Conservation (phyloP, 2,888 invertebrate genomes). For the Fragum fragum region DNA sequence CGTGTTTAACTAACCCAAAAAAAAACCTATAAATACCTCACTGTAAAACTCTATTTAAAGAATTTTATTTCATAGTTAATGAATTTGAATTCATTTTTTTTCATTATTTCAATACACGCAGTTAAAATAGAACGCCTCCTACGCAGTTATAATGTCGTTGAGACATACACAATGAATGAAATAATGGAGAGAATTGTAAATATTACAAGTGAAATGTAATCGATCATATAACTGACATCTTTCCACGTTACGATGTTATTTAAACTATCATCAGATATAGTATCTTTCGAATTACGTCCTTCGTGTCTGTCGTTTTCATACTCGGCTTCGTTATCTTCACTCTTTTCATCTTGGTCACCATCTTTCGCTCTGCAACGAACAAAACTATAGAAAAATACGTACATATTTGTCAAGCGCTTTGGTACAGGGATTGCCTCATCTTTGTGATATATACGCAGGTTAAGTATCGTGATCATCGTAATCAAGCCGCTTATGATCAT, state of each 20-base stretch:
- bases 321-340: neutral
- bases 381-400: neutral
- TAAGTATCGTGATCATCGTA: constrained; percentile 59
- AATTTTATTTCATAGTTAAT: too few relatives aligned
- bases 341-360: neutral
- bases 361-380: neutral
- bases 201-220: neutral
- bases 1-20: too few relatives aligned
- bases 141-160: neutral
- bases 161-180: neutral
- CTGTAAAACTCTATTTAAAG: too few relatives aligned
- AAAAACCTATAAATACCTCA: too few relatives aligned
- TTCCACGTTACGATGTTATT: constrained; percentile 5
- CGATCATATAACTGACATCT: constrained; percentile 8
- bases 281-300: neutral
- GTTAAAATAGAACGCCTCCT: too few relatives aligned
- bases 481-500: constrained; percentile 66
- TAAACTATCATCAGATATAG: neutral
- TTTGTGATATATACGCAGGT: constrained; percentile 60
- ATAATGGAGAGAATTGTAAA: constrained; percentile 19
- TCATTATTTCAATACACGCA: too few relatives aligned
- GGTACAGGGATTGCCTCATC: constrained; percentile 46
- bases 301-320: neutral
- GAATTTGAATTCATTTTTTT: too few relatives aligned
- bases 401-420: neutral